Evolutionary conservation across 2,797 vertebrate species (phyloP).

Genomic region (Centroberyx gerrardi): DNA sequence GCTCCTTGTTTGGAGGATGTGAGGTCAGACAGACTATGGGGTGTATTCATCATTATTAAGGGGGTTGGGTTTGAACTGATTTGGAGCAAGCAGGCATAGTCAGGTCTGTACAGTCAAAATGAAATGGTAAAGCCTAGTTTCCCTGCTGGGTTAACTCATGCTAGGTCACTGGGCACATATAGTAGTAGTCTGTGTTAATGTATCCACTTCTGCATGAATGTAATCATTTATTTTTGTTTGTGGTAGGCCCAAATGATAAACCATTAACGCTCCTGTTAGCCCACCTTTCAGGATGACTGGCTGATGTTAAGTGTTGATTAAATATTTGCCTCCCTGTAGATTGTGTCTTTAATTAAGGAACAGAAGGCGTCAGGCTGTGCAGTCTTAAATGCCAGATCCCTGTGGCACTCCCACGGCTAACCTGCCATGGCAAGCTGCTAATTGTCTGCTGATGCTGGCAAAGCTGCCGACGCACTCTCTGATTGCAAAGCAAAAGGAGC

Average conservation of each 20-base stretch:
- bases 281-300: conserved; percentile 58
- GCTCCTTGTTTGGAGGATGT: conserved; percentile 61
- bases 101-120: not conserved
- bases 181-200: not conserved
- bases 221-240: conserved; percentile 31
- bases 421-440: conserved; percentile 76
- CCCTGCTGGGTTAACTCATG: conserved; percentile 19
- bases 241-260: conserved; percentile 40
- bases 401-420: conserved; percentile 67
- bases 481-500: conserved; percentile 59
- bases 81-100: conserved; percentile 3
- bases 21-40: conserved; percentile 43
- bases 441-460: conserved; percentile 75
- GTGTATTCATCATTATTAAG: conserved; percentile 46
- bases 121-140: conserved; percentile 18
- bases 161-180: not conserved
- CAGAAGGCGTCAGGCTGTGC: conserved; percentile 73
- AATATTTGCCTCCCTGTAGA: conserved; percentile 79
- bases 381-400: conserved; percentile 81
- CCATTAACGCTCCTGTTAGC: conserved; percentile 34
- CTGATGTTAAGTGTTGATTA: conserved; percentile 79
- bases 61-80: conserved; percentile 21
- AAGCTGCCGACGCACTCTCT: conserved; percentile 49
- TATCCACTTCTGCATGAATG: conserved; percentile 11
- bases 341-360: conserved; percentile 81